Evolutionary conservation across 2,113 vertebrate species (phyloP).

Genomic region (Sylvilagus bachmani): DNA sequence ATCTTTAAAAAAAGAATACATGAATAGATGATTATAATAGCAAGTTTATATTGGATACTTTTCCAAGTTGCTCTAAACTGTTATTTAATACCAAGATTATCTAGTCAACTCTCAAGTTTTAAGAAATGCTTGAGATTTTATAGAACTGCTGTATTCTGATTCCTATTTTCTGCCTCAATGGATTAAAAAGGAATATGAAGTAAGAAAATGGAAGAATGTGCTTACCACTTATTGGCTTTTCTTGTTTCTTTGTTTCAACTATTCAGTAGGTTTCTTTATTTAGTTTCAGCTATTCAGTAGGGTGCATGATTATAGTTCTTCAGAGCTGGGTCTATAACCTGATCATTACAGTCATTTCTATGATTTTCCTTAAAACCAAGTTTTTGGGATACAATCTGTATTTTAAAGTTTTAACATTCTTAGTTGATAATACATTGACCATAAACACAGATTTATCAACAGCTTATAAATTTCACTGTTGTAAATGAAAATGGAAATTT

Average conservation of each 20-base stretch:
- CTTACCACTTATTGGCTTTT: not conserved
- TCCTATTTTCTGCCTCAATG: not conserved
- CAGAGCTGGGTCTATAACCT: not conserved
- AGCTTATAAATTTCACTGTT: not conserved
- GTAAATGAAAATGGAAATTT: slow-evolving; percentile 15
- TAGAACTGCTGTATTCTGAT: not conserved
- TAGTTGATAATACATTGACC: not conserved
- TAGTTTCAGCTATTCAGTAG: not conserved
- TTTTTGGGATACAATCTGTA: not conserved
- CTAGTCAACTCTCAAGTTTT: not conserved
- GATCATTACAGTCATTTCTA: not conserved
- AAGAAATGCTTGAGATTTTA: not conserved
- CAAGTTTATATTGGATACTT: slow-evolving; percentile 21
- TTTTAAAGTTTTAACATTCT: slow-evolving; percentile 26
- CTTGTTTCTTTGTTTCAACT: not conserved
- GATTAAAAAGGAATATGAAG: slow-evolving; percentile 11
- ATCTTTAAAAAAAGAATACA: too few relatives aligned
- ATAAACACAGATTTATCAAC: not conserved
- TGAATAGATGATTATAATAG: not conserved
- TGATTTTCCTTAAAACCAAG: not conserved
- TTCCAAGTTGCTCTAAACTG: not conserved
- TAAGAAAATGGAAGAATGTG: slow-evolving; percentile 35
- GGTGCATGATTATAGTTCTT: not conserved
- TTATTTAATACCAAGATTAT: not conserved
- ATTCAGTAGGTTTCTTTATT: not conserved